Base-by-base conservation (phyloP, 2,888 invertebrate species). In the Hecatera dysodea region DNA sequence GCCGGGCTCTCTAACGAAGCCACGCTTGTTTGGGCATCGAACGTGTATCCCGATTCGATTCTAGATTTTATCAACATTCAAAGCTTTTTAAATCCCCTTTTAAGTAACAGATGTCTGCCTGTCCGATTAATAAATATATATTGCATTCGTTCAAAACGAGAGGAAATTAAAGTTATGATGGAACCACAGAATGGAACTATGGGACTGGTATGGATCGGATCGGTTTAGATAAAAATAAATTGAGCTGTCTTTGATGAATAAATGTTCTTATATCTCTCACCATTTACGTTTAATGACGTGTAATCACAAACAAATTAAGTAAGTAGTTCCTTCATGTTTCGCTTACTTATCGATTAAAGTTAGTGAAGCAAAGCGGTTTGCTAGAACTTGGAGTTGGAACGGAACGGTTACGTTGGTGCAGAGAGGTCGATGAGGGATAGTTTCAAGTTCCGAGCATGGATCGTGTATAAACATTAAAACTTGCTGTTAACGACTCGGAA, bases 1-100 rank as follows among this genome's bases (percentile, higher is more conserved):
- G 87, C 89, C 82, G 85, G 61, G 86, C 86, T 89, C 88, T 86
- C 91, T 92, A 93, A 92, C 91, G 92, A 93, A 92, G 87, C 88
- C 78, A 86, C 85, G 89, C 81, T 90, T 90, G 90, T 90, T 89
- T 88, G 86, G 79, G 77, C 86, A 70, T 78, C 76, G 79, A 85
- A 84, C 78, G 83, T 79, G 82, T 86, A 82, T 79, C 68, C 75
- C 83, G 72, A 79, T 75, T 70, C 82, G 73, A 79, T 85, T 87
- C 75, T 80, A 82, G 84, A 86, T 85, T 88, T 88, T 88, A 87
- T 86, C 84, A 81, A 84, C 67, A 81, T 81, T 72, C 71, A 57
- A 81, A 78, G 78, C 77, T 80, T 83, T 82, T 79, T 67, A 82
- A 77, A 81, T 73, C 74, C 72, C 22, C 36, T 81, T 69, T 77